Conservation (phyloP, 2,797 vertebrate genomes). For the Streptopelia turtur region DNA sequence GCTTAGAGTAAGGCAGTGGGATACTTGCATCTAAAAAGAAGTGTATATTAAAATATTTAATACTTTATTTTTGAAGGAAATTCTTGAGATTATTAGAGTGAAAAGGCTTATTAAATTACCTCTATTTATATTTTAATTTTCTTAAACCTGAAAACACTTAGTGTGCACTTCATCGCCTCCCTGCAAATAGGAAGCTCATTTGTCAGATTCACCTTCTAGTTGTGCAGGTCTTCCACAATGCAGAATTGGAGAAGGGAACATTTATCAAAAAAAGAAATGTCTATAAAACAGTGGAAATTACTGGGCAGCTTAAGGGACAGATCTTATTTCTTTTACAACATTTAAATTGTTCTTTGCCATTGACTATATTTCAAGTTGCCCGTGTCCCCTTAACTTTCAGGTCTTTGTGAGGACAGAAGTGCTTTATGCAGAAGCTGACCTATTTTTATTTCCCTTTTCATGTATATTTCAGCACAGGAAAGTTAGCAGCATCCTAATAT, state of each 20-base stretch:
- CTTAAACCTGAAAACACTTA: background rate
- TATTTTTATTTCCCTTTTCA: conserved; percentile 46
- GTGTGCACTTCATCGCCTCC: background rate
- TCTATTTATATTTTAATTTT: background rate
- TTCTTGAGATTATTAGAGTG: background rate
- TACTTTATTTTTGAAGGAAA: background rate
- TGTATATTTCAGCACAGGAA: conserved; percentile 32
- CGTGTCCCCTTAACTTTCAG: background rate
- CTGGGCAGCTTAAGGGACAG: background rate
- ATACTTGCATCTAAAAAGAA: background rate
- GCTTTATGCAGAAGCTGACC: background rate
- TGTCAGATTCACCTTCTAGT: background rate
- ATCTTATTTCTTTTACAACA: background rate
- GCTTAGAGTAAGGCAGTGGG: accelerated
- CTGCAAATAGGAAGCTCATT: background rate
- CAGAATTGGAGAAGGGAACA: background rate
- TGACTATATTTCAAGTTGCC: background rate
- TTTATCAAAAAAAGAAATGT: background rate
- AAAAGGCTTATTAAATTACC: background rate
- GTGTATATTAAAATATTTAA: background rate
- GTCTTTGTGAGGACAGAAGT: background rate
- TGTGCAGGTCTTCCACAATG: background rate
- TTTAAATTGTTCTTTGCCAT: background rate
- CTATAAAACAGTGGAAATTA: background rate
- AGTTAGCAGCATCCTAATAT: background rate